Base-by-base conservation (phyloP, 1,140 invertebrate genomes). In the Pentalonia nigronervosa region DNA sequence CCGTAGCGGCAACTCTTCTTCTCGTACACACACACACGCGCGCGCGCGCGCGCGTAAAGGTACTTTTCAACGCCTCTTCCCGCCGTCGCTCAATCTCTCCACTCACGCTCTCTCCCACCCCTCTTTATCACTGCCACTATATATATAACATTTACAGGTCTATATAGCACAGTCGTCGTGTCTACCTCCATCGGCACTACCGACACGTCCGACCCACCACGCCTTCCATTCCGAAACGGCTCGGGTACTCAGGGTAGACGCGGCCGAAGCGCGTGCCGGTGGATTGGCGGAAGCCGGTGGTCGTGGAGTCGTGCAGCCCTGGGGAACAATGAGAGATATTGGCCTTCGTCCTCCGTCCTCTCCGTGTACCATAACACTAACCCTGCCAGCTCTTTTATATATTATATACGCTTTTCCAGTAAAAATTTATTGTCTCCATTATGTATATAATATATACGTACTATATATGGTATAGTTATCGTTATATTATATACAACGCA, bases 261-360 rank as follows among this genome's bases (percentile, higher is more conserved):
- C 6, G n/a, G 60, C 17, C 60, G 30, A n/a, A 45, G 25, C 41
- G 83, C 83, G 11, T 47, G 9, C 25, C 1, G 45, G 25, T 30
- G 45, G 25, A 86, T 67, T 11, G 30, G 30, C 30, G n/a, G 60
- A 7, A 30, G 20, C 30, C 3, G 60, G 60, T n/a, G 25, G 60
- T 67, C 11, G 56, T 60, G 56, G 30, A 67, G 30, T 67, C 11
- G 60, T n/a, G 60, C 11, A 86, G 7, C 84, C 84, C 84, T 86
- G 41, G 84, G 84, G 84, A 86, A 86, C 84, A 47, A 86, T 86
- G 84, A 86, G 84, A 86, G 45, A 47, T 30, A 86, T 86, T 86
- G 84, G 84, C 84, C 84, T 86, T 86, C 84, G 6, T n/a, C 47
- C 84, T 20, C 20, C 84, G 41, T 86, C 45, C 41, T 47, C 84